phyloP scores from a whole-genome alignment of 2,888 invertebrate species.

The Anthrax anthrax region DNA sequence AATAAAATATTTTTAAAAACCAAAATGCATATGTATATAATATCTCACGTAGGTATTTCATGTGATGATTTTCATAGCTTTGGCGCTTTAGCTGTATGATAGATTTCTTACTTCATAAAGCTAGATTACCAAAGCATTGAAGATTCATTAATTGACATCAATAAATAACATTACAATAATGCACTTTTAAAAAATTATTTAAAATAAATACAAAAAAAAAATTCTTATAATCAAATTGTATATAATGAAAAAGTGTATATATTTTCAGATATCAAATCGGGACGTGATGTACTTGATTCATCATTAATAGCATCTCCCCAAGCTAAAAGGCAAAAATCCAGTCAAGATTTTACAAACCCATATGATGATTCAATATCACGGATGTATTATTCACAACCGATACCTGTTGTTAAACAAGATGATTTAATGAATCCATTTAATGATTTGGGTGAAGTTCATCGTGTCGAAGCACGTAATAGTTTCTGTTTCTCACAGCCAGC shows the following conservation, averaged over 20 bases:
- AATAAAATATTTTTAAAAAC: too few relatives aligned
- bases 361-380: constrained; percentile 31
- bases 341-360: constrained; percentile 20
- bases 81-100: constrained; percentile 85
- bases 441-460: constrained; percentile 14
- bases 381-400: constrained; percentile 34
- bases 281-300: constrained; percentile 25
- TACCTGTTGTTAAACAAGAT: constrained; percentile 17
- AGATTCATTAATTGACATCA: constrained; percentile 22
- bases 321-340: constrained; percentile 30
- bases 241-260: too few relatives aligned
- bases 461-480: constrained; percentile 36
- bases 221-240: too few relatives aligned
- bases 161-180: background rate
- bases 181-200: background rate
- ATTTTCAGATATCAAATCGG: constrained; percentile 25
- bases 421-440: constrained; percentile 2
- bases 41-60: too few relatives aligned
- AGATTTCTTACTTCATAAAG: constrained; percentile 65
- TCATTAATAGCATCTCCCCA: constrained; percentile 27
- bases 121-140: constrained; percentile 88
- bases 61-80: constrained; percentile 49
- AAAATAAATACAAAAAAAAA: background rate
- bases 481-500: constrained; percentile 81
- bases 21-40: background rate